Evolutionary conservation across 2,113 vertebrate species (phyloP).

Genomic region (Thinocorus orbignyianus): DNA sequence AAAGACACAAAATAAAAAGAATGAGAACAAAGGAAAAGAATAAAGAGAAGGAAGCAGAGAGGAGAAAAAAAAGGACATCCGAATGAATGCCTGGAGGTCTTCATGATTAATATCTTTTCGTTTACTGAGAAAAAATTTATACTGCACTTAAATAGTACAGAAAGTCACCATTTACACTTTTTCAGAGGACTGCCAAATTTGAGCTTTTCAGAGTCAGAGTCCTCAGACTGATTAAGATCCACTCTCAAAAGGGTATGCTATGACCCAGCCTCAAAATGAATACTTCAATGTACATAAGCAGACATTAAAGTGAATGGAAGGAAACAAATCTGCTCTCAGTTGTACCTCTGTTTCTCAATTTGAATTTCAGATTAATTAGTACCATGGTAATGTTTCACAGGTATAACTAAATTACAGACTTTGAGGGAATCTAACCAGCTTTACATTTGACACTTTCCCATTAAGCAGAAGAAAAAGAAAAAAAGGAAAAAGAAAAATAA

Average conservation of each 20-base stretch:
- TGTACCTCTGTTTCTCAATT: not conserved
- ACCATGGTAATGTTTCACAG: not conserved
- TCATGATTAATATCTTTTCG: not conserved
- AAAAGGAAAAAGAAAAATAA: not conserved
- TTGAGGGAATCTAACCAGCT: not conserved
- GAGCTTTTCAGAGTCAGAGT: not conserved
- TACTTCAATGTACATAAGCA: not conserved
- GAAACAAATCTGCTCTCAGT: not conserved
- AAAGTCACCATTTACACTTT: not conserved
- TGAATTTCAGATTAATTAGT: not conserved
- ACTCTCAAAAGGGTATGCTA: not conserved
- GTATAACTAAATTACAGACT: not conserved
- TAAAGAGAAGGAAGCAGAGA: not conserved
- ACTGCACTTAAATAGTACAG: not conserved
- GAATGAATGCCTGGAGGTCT: not conserved
- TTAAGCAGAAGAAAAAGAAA: not conserved
- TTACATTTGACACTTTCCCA: not conserved
- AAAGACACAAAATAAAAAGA: not conserved
- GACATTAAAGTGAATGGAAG: not conserved
- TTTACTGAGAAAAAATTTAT: not conserved
- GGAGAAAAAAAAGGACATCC: not conserved
- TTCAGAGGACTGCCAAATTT: not conserved
- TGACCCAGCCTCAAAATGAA: not conserved
- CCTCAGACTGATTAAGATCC: not conserved
- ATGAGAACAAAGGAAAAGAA: conserved; percentile 31